phyloP scores from a whole-genome alignment of 2,113 vertebrate genomes.

The Oreochromis niloticus region DNA sequence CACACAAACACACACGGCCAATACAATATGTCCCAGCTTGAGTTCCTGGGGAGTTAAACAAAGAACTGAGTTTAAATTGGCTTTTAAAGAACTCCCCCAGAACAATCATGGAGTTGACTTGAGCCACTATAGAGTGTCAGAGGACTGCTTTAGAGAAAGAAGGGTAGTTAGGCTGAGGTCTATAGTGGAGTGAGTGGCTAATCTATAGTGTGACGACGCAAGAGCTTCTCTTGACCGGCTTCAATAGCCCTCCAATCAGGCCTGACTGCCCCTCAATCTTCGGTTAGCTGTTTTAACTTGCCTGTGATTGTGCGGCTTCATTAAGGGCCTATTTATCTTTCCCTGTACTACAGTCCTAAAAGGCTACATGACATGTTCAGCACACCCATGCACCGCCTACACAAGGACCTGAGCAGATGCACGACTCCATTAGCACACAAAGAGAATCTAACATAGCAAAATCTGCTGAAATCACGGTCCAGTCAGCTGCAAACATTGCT shows the following conservation, averaged over 20 bases:
- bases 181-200: constrained; percentile 51
- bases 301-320: constrained; percentile 69
- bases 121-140: constrained; percentile 42
- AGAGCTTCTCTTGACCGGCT: constrained; percentile 29
- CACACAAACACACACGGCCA: constrained; percentile 1
- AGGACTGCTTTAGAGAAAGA: constrained; percentile 44
- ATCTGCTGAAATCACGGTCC: neutral
- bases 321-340: constrained; percentile 69
- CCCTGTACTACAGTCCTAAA: constrained; percentile 34
- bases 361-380: constrained; percentile 44
- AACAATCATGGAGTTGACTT: constrained; percentile 48
- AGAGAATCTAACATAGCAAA: neutral
- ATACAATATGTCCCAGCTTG: constrained; percentile 28
- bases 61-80: constrained; percentile 59
- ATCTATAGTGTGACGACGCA: constrained; percentile 56
- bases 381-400: constrained; percentile 35
- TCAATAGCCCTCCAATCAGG: constrained; percentile 55
- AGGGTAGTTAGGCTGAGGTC: constrained; percentile 33
- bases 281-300: constrained; percentile 64
- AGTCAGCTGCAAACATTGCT: neutral
- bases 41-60: constrained; percentile 58
- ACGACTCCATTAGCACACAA: constrained; percentile 9
- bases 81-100: constrained; percentile 58
- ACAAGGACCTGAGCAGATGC: constrained; percentile 26
- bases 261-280: constrained; percentile 50